Conservation (phyloP, 2,113 vertebrate species). For the Nettapus auritus region DNA sequence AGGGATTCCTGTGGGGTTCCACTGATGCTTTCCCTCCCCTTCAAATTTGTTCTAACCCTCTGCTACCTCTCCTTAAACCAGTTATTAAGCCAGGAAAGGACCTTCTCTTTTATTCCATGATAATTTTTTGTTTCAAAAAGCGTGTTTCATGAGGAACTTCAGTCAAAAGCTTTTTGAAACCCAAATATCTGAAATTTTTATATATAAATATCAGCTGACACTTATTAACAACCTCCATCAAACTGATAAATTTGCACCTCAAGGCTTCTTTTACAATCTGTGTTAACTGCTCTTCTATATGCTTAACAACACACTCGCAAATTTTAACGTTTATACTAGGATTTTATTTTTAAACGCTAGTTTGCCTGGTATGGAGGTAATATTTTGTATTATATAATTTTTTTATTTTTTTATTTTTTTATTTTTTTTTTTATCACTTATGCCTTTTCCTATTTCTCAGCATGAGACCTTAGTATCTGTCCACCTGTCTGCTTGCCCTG, state of each 20-base stretch:
- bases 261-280: neutral
- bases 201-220: neutral
- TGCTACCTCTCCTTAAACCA: neutral
- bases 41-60: neutral
- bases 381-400: neutral
- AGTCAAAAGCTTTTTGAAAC: neutral
- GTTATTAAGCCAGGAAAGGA: neutral
- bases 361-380: neutral
- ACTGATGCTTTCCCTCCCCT: neutral
- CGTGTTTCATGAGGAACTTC: neutral
- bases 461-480: neutral
- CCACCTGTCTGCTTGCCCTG: neutral
- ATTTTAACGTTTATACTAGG: neutral
- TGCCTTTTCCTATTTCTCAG: neutral
- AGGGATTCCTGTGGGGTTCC: accelerated
- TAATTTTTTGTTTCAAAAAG: neutral
- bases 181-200: neutral
- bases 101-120: neutral
- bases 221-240: neutral
- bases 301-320: neutral
- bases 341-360: neutral
- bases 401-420: no score
- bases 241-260: neutral
- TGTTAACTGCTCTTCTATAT: neutral
- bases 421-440: neutral